These are phyloP conservation scores for Venusia cambrica DNA, from an alignment of 2,888 invertebrate species.

Conservation along the genomic window DNA sequence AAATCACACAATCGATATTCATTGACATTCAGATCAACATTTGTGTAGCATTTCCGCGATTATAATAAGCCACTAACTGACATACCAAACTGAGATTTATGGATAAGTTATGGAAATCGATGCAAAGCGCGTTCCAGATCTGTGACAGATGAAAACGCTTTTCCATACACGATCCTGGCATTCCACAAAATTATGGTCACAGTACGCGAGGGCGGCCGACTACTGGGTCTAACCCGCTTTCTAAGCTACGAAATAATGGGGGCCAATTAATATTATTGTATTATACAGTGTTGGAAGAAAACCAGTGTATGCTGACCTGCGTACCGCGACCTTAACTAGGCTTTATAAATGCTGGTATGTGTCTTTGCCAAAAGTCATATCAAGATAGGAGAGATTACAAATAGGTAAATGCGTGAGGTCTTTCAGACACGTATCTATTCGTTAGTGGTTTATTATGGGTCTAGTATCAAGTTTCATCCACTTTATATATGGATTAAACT, in stretches of 20 bases:
- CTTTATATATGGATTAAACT: too few species aligned
- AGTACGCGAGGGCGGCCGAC: slow-evolving; percentile 51
- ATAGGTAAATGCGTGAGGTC: too few species aligned
- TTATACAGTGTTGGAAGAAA: slow-evolving; percentile 19
- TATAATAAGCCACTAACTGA: slow-evolving; percentile 14
- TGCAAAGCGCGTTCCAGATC: slow-evolving; percentile 19
- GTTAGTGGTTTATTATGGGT: too few species aligned
- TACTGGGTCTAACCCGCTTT: slow-evolving; percentile 60
- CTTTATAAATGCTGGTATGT: slow-evolving; percentile 17
- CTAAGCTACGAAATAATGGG: slow-evolving; percentile 64
- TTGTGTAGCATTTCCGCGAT: slow-evolving; percentile 9
- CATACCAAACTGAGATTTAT: slow-evolving; percentile 20
- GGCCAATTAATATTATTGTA: slow-evolving; percentile 57
- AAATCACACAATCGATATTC: slow-evolving; percentile 7
- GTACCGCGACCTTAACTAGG: slow-evolving; percentile 13
- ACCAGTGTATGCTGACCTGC: slow-evolving; percentile 21
- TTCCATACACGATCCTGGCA: slow-evolving; percentile 1
- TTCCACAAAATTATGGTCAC: slow-evolving; percentile 35
- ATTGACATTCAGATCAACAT: slow-evolving; percentile 10
- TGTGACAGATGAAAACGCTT: slow-evolving; percentile 17
- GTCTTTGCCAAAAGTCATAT: slow-evolving; percentile 15
- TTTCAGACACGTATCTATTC: too few species aligned
- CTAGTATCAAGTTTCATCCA: too few species aligned
- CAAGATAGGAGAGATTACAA: too few species aligned
- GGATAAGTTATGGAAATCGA: slow-evolving; percentile 16